Evolutionary conservation across 2,797 vertebrate species (phyloP).

Genomic region (Aphelocoma californica): DNA sequence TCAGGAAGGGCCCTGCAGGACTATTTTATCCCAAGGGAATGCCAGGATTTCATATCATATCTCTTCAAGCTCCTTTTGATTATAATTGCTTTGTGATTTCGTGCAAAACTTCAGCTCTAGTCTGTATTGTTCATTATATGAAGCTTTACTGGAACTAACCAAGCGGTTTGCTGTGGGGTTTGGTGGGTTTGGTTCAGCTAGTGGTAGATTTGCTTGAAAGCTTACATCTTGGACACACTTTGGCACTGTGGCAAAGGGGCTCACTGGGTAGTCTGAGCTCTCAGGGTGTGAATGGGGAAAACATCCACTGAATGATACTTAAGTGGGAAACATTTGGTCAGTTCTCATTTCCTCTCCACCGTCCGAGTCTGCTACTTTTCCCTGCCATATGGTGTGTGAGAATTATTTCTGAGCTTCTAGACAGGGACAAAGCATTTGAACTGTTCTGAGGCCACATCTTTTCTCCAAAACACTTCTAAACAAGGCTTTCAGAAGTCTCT

Average conservation of each 20-base stretch:
- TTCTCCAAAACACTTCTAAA: not conserved
- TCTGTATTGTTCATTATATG: not conserved
- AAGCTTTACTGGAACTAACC: not conserved
- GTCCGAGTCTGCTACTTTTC: not conserved
- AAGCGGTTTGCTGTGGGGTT: not conserved
- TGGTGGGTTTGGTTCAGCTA: not conserved
- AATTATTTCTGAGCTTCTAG: constrained; percentile 48
- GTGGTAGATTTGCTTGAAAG: not conserved
- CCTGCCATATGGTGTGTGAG: constrained; percentile 19
- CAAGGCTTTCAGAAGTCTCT: not conserved
- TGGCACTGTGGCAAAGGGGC: not conserved
- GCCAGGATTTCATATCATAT: constrained; percentile 37
- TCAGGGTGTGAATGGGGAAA: not conserved
- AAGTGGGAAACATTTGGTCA: constrained; percentile 19
- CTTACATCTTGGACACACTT: not conserved
- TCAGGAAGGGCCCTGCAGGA: constrained; percentile 24
- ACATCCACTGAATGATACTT: not conserved
- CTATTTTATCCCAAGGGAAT: constrained; percentile 42
- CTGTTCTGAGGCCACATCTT: not conserved
- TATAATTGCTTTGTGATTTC: constrained; percentile 41
- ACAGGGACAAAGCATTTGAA: not conserved
- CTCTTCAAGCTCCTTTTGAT: constrained; percentile 50
- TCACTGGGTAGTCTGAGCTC: not conserved
- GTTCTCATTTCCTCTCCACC: not conserved
- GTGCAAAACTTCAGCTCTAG: constrained; percentile 7